Evolutionary conservation across 64 coral and sea anemone genomes (phyloP).

Genomic region (Porites australiensis): DNA sequence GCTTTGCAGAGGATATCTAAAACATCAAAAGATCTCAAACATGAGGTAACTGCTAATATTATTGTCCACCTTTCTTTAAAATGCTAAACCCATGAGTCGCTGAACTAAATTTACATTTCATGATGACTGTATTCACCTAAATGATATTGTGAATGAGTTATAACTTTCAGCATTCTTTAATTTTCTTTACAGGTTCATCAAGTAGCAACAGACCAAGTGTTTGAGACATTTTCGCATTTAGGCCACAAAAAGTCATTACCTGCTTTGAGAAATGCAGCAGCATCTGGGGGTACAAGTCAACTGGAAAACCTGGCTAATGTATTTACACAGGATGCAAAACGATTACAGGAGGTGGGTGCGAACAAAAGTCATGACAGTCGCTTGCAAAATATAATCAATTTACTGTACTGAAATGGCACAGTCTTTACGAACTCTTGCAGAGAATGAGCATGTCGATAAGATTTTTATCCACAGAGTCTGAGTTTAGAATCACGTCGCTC

Average conservation of each 20-base stretch:
- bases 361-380: not conserved
- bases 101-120: too few relatives aligned
- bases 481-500: too few relatives aligned
- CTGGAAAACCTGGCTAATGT: slow-evolving; percentile 81
- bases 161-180: not conserved
- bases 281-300: slow-evolving; percentile 63
- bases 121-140: too few relatives aligned
- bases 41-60: slow-evolving; percentile 62
- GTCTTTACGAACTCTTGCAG: too few relatives aligned
- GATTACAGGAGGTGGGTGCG: slow-evolving; percentile 79
- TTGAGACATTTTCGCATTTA: slow-evolving; percentile 93
- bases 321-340: slow-evolving; percentile 90
- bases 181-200: slow-evolving; percentile 78
- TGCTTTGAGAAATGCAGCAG: slow-evolving; percentile 88
- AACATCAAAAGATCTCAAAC: slow-evolving; percentile 88
- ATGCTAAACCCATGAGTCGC: too few relatives aligned
- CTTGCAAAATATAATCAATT: too few relatives aligned
- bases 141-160: too few relatives aligned
- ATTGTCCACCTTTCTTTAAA: too few relatives aligned
- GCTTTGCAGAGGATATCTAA: slow-evolving; percentile 94
- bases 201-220: slow-evolving; percentile 96
- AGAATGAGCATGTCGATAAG: too few relatives aligned
- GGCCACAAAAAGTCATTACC: slow-evolving; percentile 95
- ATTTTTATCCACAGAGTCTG: too few relatives aligned
- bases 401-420: too few relatives aligned